Percentiles rank a stretch among this genome's conserved stretches.
phyloP scores from a whole-genome alignment of 2,113 vertebrate species.

The Daphoenositta chrysoptera region DNA sequence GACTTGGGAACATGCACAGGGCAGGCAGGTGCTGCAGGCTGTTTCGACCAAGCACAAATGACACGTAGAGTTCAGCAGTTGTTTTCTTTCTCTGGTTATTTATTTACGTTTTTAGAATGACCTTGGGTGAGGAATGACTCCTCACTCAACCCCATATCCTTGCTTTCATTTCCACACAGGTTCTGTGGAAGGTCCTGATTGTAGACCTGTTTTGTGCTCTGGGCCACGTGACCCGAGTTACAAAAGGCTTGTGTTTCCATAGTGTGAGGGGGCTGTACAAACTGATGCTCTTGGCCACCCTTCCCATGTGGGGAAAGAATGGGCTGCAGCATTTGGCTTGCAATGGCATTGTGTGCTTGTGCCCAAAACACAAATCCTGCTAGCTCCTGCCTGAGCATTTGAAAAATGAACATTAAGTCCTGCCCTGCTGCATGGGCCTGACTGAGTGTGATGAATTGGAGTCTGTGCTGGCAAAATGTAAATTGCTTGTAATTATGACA shows the following conservation, averaged over 20 bases:
- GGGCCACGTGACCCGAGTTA: accelerated
- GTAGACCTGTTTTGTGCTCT: neutral
- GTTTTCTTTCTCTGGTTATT: neutral
- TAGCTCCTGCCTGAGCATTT: neutral
- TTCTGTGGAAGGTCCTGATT: neutral
- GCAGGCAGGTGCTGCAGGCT: neutral
- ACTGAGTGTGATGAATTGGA: neutral
- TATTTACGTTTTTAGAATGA: neutral
- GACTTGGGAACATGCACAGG: neutral
- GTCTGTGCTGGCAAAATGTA: neutral
- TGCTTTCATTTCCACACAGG: neutral
- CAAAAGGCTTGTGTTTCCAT: neutral
- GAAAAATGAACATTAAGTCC: neutral
- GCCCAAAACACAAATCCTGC: neutral
- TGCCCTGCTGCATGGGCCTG: neutral
- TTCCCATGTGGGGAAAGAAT: neutral
- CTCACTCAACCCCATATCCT: neutral
- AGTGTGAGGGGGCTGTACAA: neutral
- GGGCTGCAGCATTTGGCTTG: neutral
- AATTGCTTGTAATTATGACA: neutral
- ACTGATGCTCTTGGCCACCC: neutral
- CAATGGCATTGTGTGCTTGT: neutral
- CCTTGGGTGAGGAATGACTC: neutral
- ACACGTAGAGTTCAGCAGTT: neutral
- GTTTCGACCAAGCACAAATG: neutral